phyloP scores from a whole-genome alignment of 2,888 invertebrate genomes.

The Calephelis perditalis region DNA sequence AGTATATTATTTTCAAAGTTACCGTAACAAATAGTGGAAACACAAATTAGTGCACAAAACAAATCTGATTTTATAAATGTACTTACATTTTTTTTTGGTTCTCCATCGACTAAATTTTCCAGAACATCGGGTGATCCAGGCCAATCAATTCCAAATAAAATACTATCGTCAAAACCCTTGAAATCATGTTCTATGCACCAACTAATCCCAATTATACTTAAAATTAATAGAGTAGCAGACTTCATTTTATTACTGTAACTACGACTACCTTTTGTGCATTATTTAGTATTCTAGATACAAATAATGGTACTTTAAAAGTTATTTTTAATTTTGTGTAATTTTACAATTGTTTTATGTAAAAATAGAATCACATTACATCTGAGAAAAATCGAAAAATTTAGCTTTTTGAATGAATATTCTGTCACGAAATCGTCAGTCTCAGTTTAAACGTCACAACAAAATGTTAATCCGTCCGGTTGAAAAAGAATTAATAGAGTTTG shows the following conservation, averaged over 20 bases:
- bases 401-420: neutral
- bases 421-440: no score
- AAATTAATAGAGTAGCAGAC: constrained; percentile 39
- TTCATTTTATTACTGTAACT: constrained; percentile 36
- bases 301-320: no score
- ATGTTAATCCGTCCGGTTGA: neutral
- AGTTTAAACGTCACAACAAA: neutral
- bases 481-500: neutral
- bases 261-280: neutral
- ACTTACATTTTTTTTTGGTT: constrained; percentile 44
- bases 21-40: no score
- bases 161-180: constrained; percentile 89
- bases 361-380: no score
- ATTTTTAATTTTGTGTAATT: no score
- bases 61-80: neutral
- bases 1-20: no score
- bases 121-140: constrained; percentile 66
- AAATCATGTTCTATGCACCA: constrained; percentile 77
- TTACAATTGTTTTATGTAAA: no score
- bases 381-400: neutral
- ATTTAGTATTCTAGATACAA: neutral
- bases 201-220: constrained; percentile 40
- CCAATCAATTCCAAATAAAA: constrained; percentile 89
- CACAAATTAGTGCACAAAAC: no score
- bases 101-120: constrained; percentile 46